phyloP scores from a whole-genome alignment of 2,888 invertebrate species.

The Amblyjoppa proteus region DNA sequence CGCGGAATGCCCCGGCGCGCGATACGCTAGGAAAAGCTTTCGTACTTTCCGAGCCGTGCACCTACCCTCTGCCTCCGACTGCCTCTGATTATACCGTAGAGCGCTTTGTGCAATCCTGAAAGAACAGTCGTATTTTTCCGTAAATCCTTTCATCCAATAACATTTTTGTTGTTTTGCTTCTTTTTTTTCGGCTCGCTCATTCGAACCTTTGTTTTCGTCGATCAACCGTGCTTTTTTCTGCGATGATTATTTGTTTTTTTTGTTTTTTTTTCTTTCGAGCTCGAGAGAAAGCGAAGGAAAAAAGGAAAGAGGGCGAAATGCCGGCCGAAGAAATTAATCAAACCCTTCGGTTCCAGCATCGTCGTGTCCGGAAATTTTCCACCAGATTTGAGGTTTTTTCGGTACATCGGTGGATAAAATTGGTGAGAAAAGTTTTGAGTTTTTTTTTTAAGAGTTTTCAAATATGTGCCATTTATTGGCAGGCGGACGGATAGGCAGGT shows the following conservation, averaged over 20 bases:
- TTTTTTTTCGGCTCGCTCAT: neutral
- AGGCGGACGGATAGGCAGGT: too few relatives aligned
- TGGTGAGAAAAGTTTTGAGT: too few relatives aligned
- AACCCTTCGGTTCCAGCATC: neutral
- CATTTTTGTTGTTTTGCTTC: conserved; percentile 34
- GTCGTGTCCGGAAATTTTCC: neutral
- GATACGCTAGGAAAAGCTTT: conserved; percentile 23
- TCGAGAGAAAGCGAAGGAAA: neutral
- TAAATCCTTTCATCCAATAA: conserved; percentile 42
- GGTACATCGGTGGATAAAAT: too few relatives aligned
- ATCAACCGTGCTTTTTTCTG: neutral
- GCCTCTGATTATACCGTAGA: conserved; percentile 46
- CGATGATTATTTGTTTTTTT: neutral
- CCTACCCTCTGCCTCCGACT: neutral
- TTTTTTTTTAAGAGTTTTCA: too few relatives aligned
- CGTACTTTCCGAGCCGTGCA: conserved; percentile 11
- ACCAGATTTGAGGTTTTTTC: too few relatives aligned
- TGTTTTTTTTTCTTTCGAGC: neutral
- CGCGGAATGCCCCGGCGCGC: conserved; percentile 4
- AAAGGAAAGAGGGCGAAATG: neutral
- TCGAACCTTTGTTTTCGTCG: conserved; percentile 4
- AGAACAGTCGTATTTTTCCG: conserved; percentile 21
- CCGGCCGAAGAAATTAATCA: neutral
- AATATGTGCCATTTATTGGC: too few relatives aligned
- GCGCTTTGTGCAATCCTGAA: conserved; percentile 27